Percentiles rank a stretch among this genome's conserved stretches.
Conservation (phyloP, 2,888 invertebrate species). For the Reticulitermes lucifugus region DNA sequence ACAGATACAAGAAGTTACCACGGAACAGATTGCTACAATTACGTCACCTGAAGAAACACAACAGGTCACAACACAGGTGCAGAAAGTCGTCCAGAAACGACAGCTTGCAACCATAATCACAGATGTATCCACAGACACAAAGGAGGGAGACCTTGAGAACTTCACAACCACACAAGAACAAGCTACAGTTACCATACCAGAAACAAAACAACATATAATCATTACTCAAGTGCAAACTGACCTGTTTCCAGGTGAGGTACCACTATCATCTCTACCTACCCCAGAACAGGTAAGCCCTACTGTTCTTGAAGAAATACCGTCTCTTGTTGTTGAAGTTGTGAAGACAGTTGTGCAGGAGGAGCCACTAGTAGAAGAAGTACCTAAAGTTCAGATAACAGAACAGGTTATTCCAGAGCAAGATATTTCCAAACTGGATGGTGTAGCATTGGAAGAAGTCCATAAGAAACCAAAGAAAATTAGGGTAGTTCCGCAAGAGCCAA, state of each 20-base stretch:
- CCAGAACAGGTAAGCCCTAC: slow-evolving; percentile 53
- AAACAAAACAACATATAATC: slow-evolving; percentile 50
- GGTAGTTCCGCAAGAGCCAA: slow-evolving; percentile 56
- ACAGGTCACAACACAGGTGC: slow-evolving; percentile 47
- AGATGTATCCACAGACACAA: slow-evolving; percentile 52
- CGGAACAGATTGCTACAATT: slow-evolving; percentile 53
- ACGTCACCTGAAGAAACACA: slow-evolving; percentile 50
- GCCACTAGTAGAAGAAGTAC: slow-evolving; percentile 35
- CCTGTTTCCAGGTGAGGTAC: slow-evolving; percentile 54
- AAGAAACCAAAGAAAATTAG: slow-evolving; percentile 59
- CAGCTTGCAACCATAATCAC: slow-evolving; percentile 51
- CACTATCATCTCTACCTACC: slow-evolving; percentile 44
- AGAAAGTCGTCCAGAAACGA: slow-evolving; percentile 52
- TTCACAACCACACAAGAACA: slow-evolving; percentile 51
- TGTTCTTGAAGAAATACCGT: slow-evolving; percentile 46
- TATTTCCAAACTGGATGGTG: slow-evolving; percentile 43
- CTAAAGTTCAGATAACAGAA: slow-evolving; percentile 6
- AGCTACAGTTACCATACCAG: slow-evolving; percentile 52
- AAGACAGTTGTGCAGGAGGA: slow-evolving; percentile 31
- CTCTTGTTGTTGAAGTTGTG: slow-evolving; percentile 40
- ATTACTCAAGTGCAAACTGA: slow-evolving; percentile 54
- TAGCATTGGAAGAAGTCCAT: slow-evolving; percentile 55
- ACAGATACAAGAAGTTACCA: slow-evolving; percentile 53
- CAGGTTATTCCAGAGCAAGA: slow-evolving; percentile 23
- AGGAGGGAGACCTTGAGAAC: slow-evolving; percentile 50